Percentiles rank a stretch among this genome's conserved stretches.
These are phyloP conservation scores for Popillia japonica DNA, from an alignment of 1,140 invertebrate genomes.

Conservation along the genomic window DNA sequence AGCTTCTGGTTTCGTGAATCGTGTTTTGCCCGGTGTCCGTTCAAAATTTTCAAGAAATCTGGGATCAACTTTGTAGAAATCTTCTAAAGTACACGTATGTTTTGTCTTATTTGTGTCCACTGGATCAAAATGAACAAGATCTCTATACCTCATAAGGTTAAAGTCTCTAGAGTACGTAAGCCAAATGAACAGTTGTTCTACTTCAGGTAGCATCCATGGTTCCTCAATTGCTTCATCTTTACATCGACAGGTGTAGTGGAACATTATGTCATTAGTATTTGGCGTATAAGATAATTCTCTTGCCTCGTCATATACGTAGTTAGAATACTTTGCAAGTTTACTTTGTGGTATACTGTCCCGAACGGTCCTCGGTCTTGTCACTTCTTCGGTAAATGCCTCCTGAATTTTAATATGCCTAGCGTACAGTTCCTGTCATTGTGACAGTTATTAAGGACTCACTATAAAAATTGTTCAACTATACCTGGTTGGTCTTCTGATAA, in stretches of 20 bases:
- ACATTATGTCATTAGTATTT: constrained; percentile 36
- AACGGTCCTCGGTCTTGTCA: constrained; percentile 49
- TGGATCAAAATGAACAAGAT: constrained; percentile 34
- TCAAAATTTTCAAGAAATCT: constrained; percentile 39
- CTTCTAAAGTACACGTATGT: constrained; percentile 36
- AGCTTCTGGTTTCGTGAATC: constrained; percentile 26
- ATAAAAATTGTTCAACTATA: constrained; percentile 39
- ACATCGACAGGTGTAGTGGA: constrained; percentile 42
- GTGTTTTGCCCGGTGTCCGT: constrained; percentile 40
- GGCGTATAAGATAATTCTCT: constrained; percentile 54
- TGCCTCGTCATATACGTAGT: constrained; percentile 55
- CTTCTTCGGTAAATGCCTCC: constrained; percentile 42
- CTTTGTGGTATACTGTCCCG: constrained; percentile 55
- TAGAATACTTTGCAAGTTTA: constrained; percentile 54
- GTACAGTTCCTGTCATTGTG: constrained; percentile 45
- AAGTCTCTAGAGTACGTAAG: constrained; percentile 44
- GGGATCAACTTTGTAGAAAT: constrained; percentile 38
- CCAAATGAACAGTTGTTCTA: constrained; percentile 52
- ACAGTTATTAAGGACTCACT: constrained; percentile 38
- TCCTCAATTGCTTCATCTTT: constrained; percentile 45
- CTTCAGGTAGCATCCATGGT: constrained; percentile 57
- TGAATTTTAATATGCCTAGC: constrained; percentile 35
- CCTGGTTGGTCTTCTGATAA: constrained; percentile 47
- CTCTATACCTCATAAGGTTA: constrained; percentile 27
- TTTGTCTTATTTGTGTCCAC: constrained; percentile 31